Base-by-base conservation (phyloP, 2,113 vertebrate species). In the Rhinopomastus cyanomelas region DNA sequence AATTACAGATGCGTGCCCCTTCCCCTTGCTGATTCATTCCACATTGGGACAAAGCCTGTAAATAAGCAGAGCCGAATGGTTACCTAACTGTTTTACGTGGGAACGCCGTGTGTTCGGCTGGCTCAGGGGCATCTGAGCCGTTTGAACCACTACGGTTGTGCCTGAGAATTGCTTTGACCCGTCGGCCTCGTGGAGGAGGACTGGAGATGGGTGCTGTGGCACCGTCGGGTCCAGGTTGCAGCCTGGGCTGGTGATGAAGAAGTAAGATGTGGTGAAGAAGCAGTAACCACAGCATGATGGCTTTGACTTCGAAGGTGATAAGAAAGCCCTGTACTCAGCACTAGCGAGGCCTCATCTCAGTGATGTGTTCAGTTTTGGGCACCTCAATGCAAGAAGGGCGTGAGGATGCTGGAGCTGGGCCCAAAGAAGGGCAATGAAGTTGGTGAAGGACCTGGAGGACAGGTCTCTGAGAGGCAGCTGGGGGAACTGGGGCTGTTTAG, bases 11-110 rank as follows among this genome's bases (percentile, higher is more conserved):
- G 84, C 6, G 7, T 90, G 93, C 88, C 85, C 89, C 93, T 93
- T 92, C 83, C 67, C 78, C 84, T 86, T 39, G 77, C 88, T 87
- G 94, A 94, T 95, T 93, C 74, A 55, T 94, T 81, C 90, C 92
- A 94, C 69, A 87, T 84, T 90, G 88, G 77, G 91, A 68, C 61
- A 12, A 39, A 86, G 77, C 6, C 88, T 82, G 66, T 86, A 85
- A 90, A 94, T 81, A 91, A 92, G 89, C 83, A 88, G n/a, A 37
- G 51, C 42, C 36, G 69, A 26, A 26, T 91, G 84, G 76, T 84
- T 86, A 75, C 80, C 88, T 57, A 26, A 44, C 62, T 36, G 36
- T 44, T 69, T 9, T 86, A 23, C 46, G 6, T 65, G 90, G 86
- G 84, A 91, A 68, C 0, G 3, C 23, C 32, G 77, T 1, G 1